Evolutionary conservation across 2,113 vertebrate species (phyloP).

Genomic region (Corapipo altera): DNA sequence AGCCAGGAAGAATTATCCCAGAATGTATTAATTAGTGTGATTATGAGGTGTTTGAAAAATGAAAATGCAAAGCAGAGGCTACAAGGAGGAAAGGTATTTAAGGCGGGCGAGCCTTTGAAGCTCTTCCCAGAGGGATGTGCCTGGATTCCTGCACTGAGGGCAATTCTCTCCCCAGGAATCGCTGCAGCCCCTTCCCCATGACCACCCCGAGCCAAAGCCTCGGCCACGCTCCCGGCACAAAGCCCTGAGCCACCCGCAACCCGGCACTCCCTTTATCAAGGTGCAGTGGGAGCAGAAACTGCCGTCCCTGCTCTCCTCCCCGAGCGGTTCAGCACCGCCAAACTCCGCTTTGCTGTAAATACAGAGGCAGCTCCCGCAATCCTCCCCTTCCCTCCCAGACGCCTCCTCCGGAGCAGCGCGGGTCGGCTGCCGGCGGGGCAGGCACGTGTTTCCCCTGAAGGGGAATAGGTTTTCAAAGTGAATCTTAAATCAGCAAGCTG

Average conservation of each 20-base stretch:
- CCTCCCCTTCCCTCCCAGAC: background rate
- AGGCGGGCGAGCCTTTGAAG: background rate
- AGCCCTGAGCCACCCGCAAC: accelerated
- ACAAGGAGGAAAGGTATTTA: background rate
- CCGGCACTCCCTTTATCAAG: accelerated
- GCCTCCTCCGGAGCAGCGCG: background rate
- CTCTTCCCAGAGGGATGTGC: background rate
- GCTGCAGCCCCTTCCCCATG: accelerated
- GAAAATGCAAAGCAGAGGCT: background rate
- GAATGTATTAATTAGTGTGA: constrained; percentile 4
- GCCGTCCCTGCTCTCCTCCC: background rate
- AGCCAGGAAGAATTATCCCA: background rate
- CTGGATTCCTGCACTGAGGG: background rate
- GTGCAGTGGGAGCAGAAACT: background rate
- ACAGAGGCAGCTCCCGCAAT: background rate
- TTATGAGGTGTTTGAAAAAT: background rate
- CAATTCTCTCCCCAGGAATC: accelerated
- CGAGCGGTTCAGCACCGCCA: background rate
- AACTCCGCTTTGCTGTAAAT: background rate
- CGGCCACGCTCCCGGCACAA: background rate
- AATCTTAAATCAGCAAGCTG: constrained; percentile 23
- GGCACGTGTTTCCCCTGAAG: background rate
- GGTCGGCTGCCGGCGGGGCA: background rate
- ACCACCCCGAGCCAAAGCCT: background rate
- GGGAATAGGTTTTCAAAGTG: constrained; percentile 18